Evolutionary conservation across 2,797 vertebrate species (phyloP).

Genomic region (Ptychobarbus kaznakovi): DNA sequence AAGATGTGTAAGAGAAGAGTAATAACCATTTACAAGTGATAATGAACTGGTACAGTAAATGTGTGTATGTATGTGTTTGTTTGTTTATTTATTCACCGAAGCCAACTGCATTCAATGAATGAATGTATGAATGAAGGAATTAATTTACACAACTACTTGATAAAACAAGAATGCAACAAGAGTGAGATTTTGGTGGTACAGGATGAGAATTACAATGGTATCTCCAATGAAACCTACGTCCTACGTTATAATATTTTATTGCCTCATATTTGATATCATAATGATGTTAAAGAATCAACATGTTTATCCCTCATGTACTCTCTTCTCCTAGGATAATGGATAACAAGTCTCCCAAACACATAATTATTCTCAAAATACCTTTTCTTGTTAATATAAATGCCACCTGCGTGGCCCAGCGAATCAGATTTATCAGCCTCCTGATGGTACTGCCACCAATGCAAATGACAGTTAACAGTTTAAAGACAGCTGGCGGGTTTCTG

Average conservation of each 20-base stretch:
- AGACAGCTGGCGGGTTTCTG: conserved; percentile 37
- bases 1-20: not conserved
- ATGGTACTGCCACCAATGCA: conserved; percentile 23
- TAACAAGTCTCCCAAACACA: conserved; percentile 6
- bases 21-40: not conserved
- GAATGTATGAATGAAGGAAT: too few relatives aligned
- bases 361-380: not conserved
- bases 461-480: conserved; percentile 41
- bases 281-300: not conserved
- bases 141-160: too few relatives aligned
- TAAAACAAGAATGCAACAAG: not conserved
- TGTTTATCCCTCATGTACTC: not conserved
- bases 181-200: not conserved
- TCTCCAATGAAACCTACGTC: not conserved
- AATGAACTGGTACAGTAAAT: not conserved
- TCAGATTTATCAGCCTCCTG: conserved; percentile 31
- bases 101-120: too few relatives aligned
- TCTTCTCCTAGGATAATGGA: not conserved
- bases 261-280: conserved; percentile 1
- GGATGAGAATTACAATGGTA: not conserved
- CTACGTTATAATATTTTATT: not conserved
- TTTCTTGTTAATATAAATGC: conserved; percentile 31
- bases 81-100: too few relatives aligned
- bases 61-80: too few relatives aligned
- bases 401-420: conserved; percentile 7